Evolutionary conservation across 2,797 vertebrate genomes (phyloP), one percentile per base, ranked within the genome.

Genomic region (Rhynchonycteris naso): DNA sequence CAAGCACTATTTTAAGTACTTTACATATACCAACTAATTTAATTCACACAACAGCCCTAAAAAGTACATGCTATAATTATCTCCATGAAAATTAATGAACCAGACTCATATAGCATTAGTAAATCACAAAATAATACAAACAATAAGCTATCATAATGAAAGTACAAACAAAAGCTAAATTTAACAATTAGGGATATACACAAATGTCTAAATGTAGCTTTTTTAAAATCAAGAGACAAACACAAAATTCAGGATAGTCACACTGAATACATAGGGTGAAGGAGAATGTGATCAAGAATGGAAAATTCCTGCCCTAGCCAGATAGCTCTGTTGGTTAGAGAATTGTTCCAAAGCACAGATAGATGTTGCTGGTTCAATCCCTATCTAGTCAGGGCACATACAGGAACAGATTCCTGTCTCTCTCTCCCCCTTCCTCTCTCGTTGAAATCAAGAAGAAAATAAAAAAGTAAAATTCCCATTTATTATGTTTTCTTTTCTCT

Each of bases 81-180:
- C 65, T 35, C 47, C 33, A 81, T 59, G 50, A 93, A 93, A 94
- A 95, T 92, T 26, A 88, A 78, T 81, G 54, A 95, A 95, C 22
- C 35, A 72, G 30, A 96, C 38, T 91, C 7, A 93, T 47, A 65
- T 35, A 72, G 16, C 19, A n/a, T 61, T 33, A 78, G 52, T 84
- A 86, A 84, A 88, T 80, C 58, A 85, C 38, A 56, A 78, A 86
- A 92, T 58, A 75, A 63, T 61, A 68, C 4, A 85, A 21, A 78
- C 3, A 74, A 50, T 65, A 91, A 91, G 26, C 43, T 83, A 66
- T 35, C 38, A 87, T 50, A 91, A 75, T 65, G 19, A 92, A 88
- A 88, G 50, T 87, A 58, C 4, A 59, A 61, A 94, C 84, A 71
- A 43, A 90, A 88, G 30, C 33, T 66, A 71, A 82, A 63, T 7